Percentiles rank a stretch among this genome's conserved stretches.
Conservation (phyloP, 2,888 invertebrate genomes). For the Nebria brevicollis region DNA sequence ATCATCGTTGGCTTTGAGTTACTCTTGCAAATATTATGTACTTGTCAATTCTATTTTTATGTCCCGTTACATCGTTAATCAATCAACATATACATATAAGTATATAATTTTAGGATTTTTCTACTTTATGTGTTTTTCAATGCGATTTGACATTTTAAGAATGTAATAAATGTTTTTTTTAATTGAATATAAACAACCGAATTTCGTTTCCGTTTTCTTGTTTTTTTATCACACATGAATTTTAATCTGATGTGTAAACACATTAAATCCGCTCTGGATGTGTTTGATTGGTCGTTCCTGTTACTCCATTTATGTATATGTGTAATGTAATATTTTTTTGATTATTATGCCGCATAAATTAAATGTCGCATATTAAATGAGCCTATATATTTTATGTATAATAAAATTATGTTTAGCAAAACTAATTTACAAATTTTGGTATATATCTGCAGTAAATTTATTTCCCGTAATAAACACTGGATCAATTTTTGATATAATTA, state of each 20-base stretch:
- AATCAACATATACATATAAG: no score
- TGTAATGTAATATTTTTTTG: neutral
- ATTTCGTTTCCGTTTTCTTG: conserved; percentile 16
- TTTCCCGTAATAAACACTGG: conserved; percentile 31
- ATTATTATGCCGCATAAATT: conserved; percentile 2
- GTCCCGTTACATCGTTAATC: neutral
- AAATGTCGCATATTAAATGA: conserved; percentile 24
- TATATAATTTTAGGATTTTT: no score
- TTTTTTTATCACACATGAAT: neutral
- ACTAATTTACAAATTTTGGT: conserved; percentile 33
- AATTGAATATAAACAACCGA: conserved; percentile 36
- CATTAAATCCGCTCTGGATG: neutral
- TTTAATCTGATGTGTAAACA: neutral
- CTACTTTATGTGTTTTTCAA: neutral
- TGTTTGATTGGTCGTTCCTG: no score
- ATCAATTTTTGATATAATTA: conserved; percentile 9
- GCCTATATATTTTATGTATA: conserved; percentile 26
- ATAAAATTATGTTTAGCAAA: conserved; percentile 35
- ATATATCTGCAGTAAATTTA: conserved; percentile 19
- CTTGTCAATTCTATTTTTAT: conserved; percentile 2
- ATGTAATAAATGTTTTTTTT: conserved; percentile 29
- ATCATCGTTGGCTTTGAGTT: neutral
- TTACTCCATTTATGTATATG: neutral
- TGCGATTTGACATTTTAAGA: conserved; percentile 6
- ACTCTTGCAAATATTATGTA: neutral